Evolutionary conservation across 2,113 vertebrate genomes (phyloP), one percentile per base, ranked within the genome.

Genomic region (Heptranchias perlo): DNA sequence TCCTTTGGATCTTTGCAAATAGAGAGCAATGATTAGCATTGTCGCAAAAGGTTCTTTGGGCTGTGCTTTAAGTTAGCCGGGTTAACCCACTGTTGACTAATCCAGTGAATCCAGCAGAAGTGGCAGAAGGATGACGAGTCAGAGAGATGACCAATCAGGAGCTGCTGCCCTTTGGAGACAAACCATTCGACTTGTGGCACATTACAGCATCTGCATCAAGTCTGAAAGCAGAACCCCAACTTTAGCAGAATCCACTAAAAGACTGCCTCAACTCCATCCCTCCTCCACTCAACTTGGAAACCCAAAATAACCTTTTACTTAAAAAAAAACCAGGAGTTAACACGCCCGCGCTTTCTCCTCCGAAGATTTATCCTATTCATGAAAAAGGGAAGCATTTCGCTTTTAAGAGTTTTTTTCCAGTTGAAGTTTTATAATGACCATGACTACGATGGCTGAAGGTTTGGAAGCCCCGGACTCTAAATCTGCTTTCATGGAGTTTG

Each of bases 401-500:
- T 96, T 96, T 65, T 49, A 39, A 96, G 54, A 95, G 6, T 52
- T 58, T 96, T 96, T 96, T 96, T 89, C 96, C 94, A 67, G 65
- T 95, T 95, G 98, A 99, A 98, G 98, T 99, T 99, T 99, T 98
- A 99, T 99, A 99, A 99, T 99, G 99, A 99, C 99, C 99, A 99
- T 99, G 99, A 99, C 99, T 98, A 98, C 99, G 98, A 99, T 99
- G 99, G 99, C 99, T 99, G 99, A 99, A 98, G 99, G 99, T 98
- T 98, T 99, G 98, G 99, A 99, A 98, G 98, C 98, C 98, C 99
- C 99, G 98, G 99, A 99, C 98, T 99, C 99, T 98, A 99, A 99
- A 98, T 99, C 99, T 97, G 98, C 99, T 97, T 99, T 99, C 98
- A 99, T 99, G 98, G 99, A 99, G 98, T 99, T 99, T 98, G 99